Percentiles rank a stretch among this genome's conserved stretches.
Conservation (phyloP, 2,797 vertebrate genomes). For the Mastacembelus armatus region DNA sequence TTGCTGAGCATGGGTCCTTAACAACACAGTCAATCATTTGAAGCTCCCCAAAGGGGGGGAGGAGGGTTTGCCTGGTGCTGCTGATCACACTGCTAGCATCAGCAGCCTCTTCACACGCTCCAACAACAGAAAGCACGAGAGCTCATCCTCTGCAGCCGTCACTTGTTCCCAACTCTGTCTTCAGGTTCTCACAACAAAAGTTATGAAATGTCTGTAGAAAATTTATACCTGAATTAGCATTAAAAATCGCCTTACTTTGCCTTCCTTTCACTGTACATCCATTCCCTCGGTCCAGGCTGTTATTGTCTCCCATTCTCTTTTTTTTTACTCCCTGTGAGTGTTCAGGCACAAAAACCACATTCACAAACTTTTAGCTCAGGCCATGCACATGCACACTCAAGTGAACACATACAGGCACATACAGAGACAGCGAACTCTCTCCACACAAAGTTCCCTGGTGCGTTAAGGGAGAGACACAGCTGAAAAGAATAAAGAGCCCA, state of each 20-base stretch:
- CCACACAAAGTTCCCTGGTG: conserved; percentile 69
- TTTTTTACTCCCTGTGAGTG: conserved; percentile 33
- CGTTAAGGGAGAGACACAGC: conserved; percentile 74
- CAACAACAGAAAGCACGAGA: conserved; percentile 57
- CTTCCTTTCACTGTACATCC: neutral
- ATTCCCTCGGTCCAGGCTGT: conserved; percentile 14
- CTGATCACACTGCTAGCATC: conserved; percentile 60
- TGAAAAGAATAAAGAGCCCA: conserved; percentile 70
- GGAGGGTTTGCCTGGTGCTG: conserved; percentile 30
- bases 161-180: conserved; percentile 31
- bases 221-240: too few species aligned
- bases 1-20: conserved; percentile 28
- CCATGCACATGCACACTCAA: conserved; percentile 10
- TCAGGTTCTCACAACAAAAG: conserved; percentile 4
- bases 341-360: conserved; percentile 22
- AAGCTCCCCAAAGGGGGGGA: conserved; percentile 32
- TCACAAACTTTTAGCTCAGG: conserved; percentile 10
- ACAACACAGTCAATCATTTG: conserved; percentile 44
- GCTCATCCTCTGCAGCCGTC: conserved; percentile 62
- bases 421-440: conserved; percentile 29
- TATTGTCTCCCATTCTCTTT: conserved; percentile 27
- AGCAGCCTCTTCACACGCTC: conserved; percentile 66
- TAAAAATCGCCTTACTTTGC: conserved; percentile 7
- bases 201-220: neutral
- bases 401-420: conserved; percentile 16